Evolutionary conservation across 2,113 vertebrate genomes (phyloP).

Genomic region (Actinemys pallida): DNA sequence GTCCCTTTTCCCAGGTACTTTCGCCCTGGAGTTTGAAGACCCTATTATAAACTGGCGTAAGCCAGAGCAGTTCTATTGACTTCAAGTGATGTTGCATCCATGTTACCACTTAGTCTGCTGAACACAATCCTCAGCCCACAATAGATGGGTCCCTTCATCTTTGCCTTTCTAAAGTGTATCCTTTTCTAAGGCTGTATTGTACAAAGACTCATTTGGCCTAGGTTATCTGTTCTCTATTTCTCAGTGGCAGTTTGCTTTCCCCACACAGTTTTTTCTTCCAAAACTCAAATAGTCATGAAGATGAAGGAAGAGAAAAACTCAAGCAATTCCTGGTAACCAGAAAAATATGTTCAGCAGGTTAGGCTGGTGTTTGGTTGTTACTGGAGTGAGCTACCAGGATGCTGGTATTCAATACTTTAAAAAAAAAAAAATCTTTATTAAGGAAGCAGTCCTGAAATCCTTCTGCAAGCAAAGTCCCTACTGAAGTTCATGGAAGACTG

Average conservation of each 20-base stretch:
- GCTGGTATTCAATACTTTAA: not conserved
- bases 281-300: conserved; percentile 6
- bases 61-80: not conserved
- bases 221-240: not conserved
- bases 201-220: fast-evolving
- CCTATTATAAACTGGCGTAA: not conserved
- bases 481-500: not conserved
- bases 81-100: not conserved
- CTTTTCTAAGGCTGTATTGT: not conserved
- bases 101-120: not conserved
- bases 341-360: not conserved
- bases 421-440: not conserved
- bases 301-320: not conserved
- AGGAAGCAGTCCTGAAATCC: not conserved
- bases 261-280: not conserved
- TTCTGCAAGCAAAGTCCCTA: not conserved
- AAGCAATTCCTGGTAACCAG: not conserved
- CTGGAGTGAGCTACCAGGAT: not conserved
- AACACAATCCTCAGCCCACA: not conserved
- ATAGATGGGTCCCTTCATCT: not conserved
- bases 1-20: not conserved
- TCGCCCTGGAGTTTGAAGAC: not conserved
- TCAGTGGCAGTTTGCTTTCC: not conserved
- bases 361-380: not conserved
- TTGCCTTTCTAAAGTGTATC: not conserved